Conservation (phyloP, 2,888 invertebrate species). For the Xestia c-nigrum region DNA sequence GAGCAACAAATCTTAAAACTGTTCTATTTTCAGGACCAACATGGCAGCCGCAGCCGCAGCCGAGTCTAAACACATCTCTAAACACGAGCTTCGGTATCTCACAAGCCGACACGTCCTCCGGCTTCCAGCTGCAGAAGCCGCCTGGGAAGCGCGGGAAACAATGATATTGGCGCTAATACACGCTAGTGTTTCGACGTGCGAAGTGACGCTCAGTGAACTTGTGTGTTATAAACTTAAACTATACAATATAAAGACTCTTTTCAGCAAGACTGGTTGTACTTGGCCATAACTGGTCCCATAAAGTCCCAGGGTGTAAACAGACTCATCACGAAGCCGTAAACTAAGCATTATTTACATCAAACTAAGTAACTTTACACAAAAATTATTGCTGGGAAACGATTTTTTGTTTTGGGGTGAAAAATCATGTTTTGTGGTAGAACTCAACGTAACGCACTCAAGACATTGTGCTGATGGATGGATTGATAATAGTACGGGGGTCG, state of each 20-base stretch:
- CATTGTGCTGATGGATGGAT: no score
- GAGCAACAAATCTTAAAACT: background rate
- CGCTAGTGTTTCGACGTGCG: constrained; percentile 44
- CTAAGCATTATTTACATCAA: no score
- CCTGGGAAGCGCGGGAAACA: constrained; percentile 93
- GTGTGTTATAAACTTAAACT: background rate
- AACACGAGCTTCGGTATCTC: constrained; percentile 74
- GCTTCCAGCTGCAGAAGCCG: constrained; percentile 93
- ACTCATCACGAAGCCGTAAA: no score
- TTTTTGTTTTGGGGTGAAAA: no score
- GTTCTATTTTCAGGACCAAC: constrained; percentile 70
- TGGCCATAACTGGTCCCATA: background rate
- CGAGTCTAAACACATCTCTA: constrained; percentile 71
- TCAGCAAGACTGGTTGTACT: background rate
- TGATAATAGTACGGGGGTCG: no score
- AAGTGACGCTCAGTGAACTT: constrained; percentile 27
- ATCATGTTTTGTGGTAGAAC: no score
- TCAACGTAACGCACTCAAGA: no score
- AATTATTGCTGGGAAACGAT: no score
- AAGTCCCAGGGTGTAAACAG: no score
- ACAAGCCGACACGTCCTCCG: constrained; percentile 69
- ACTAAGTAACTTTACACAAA: no score
- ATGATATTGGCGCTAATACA: constrained; percentile 86
- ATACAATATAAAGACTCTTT: background rate
- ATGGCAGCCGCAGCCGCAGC: constrained; percentile 81